Base-by-base conservation (phyloP, 2,888 invertebrate genomes). In the Brenthis hecate region DNA sequence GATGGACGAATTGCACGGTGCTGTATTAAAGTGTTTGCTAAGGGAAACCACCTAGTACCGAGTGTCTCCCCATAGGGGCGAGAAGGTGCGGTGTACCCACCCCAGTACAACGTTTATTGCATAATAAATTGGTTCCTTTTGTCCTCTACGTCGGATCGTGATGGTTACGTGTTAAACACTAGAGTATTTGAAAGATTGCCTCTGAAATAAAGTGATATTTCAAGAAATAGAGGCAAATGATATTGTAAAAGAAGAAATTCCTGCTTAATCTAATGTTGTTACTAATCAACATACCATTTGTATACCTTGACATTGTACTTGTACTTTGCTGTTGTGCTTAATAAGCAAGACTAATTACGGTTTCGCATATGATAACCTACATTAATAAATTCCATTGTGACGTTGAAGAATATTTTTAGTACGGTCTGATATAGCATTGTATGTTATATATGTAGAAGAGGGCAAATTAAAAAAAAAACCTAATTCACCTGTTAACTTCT, bases 1-100 rank as follows among this genome's bases (percentile, higher is more conserved):
- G 77, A 75, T 74, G 75, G 77, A 75, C 76, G 82, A 81, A 84
- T 81, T 83, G 80, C 81, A 80, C 74, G 75, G 79, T 78, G 76
- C 78, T 74, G 71, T 80, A 81, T 81, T 80, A 83, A 85, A 85
- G 80, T 85, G 84, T 86, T 84, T 84, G 78, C 81, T 67, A 73
- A 73, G 70, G 69, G 72, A 72, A 72, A 71, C 70, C 73, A 66
- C 58, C 65, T 58, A 63, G 66, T 55, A 60, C 60, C 55, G 65
- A 56, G 55, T 48, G 23, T 61, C 62, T 63, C 66, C 66, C 67
- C 36, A 32, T 70, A 66, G 70, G 36, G 66, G 65, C 50, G 61
- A 66, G 57, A 64, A n/a, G 62, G 68, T 55, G 68, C 65, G 56
- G 54, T 11, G 58, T 57, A 13, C 55, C 51, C 56, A 50, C 63